These are phyloP conservation scores for Novumbra hubbsi DNA, from an alignment of 2,797 vertebrate genomes.

Conservation along the genomic window DNA sequence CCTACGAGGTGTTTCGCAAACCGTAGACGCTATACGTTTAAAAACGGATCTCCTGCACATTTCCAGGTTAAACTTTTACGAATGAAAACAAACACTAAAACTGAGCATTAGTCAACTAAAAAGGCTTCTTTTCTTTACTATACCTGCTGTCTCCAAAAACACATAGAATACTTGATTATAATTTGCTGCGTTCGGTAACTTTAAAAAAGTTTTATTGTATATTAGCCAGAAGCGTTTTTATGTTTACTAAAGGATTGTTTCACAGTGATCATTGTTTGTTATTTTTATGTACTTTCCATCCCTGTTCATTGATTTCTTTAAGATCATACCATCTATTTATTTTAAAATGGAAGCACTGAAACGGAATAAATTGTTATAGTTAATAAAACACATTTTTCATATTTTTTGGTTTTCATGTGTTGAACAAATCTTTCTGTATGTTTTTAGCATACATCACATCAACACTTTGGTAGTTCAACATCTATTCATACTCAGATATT, in stretches of 20 bases:
- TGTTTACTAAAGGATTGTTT: conserved; percentile 83
- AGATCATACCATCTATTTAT: conserved; percentile 90
- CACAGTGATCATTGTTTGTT: conserved; percentile 76
- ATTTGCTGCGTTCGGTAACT: conserved; percentile 75
- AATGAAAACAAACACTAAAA: conserved; percentile 57
- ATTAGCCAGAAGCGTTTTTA: conserved; percentile 62
- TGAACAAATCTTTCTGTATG: background rate
- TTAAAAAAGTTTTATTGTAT: conserved; percentile 74
- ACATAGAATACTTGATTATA: conserved; percentile 65
- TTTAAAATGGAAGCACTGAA: conserved; percentile 85
- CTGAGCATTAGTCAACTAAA: conserved; percentile 44
- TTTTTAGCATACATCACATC: conserved; percentile 17
- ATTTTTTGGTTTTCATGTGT: conserved; percentile 51
- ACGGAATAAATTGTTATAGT: conserved; percentile 84
- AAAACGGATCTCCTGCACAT: conserved; percentile 44
- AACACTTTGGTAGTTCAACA: background rate
- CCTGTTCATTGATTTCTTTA: conserved; percentile 76
- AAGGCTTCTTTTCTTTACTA: conserved; percentile 59
- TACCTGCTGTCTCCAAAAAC: conserved; percentile 72
- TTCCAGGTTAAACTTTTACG: conserved; percentile 28
- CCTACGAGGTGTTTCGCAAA: conserved; percentile 34
- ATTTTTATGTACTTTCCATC: conserved; percentile 80
- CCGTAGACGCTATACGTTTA: conserved; percentile 21
- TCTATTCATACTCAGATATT: background rate
- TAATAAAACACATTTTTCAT: conserved; percentile 79